A percentile compares a stretch with the other conserved stretches of the same genome.
These are phyloP conservation scores for Cyprinodon brontotheroides DNA, from an alignment of 2,113 vertebrate species.

Conservation along the genomic window DNA sequence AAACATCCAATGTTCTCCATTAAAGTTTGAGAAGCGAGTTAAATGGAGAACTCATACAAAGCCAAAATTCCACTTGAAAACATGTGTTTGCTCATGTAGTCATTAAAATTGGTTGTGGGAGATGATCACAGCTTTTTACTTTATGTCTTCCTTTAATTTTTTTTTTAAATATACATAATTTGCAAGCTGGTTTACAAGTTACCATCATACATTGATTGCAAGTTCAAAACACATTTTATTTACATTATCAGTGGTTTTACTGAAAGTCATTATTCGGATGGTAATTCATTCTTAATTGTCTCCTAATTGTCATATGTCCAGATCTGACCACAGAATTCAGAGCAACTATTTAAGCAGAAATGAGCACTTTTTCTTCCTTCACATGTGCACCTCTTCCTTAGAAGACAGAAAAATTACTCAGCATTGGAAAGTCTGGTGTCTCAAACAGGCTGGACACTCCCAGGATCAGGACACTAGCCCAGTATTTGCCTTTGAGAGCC, in stretches of 20 bases:
- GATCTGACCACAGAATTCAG: neutral
- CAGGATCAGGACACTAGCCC: slow-evolving; percentile 29
- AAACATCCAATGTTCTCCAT: too few species aligned
- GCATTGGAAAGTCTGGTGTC: slow-evolving; percentile 54
- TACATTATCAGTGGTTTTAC: neutral
- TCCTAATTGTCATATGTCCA: slow-evolving; percentile 10
- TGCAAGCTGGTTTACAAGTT: neutral
- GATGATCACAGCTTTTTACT: neutral
- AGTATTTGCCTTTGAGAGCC: slow-evolving; percentile 60
- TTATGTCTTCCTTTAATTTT: neutral
- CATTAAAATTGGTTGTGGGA: neutral
- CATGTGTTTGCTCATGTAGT: neutral
- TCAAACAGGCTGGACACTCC: slow-evolving; percentile 43
- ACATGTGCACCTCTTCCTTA: slow-evolving; percentile 24
- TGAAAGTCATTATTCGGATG: neutral
- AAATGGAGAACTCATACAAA: neutral
- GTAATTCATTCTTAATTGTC: slow-evolving; percentile 5
- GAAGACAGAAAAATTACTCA: slow-evolving; percentile 41
- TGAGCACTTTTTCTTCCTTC: slow-evolving; percentile 14
- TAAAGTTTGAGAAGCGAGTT: neutral
- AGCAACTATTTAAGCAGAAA: neutral
- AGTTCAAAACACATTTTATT: neutral
- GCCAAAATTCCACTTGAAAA: neutral
- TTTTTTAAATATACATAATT: neutral
- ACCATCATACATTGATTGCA: neutral